Evolutionary conservation across 2,113 vertebrate genomes (phyloP), one percentile per base, ranked within the genome.

Genomic region (Dissostichus mawsoni): DNA sequence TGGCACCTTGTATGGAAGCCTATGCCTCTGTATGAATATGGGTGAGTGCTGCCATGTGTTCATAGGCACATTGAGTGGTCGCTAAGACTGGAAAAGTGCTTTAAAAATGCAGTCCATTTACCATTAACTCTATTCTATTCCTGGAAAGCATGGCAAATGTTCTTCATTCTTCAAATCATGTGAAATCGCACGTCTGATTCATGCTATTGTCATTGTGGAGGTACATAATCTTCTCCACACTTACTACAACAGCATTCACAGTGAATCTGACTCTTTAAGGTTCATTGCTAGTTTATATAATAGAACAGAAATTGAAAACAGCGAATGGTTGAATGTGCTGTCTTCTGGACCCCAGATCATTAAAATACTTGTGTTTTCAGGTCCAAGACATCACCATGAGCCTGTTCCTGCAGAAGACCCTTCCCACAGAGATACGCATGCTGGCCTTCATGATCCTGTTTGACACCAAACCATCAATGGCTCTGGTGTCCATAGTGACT

Each of bases 371-470:
- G n/a, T 76, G 55, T 51, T 69, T 87, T 11, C 89, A 98, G 97
- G 95, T 96, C 25, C 96, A 96, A 83, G 94, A 94, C 4, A 90
- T 95, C 58, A 90, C 95, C 64, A 69, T 96, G 47, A 90, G 86
- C 51, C 73, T 96, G 65, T 94, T 96, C 25, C 75, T 95, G 67
- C 92, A 97, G 0, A 91, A 67, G 64, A 80, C 87, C 0, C 77
- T 95, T 63, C 72, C 89, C 18, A 10, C 92, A 0, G 94, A 96
- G 71, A 84, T 96, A 0, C 92, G 96, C 65, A 96, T 96, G 91
- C 57, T 94, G 80, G 94, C 97, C 55, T 93, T 94, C 44, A 87
- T 92, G 18, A 86, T 95, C 18, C 87, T 98, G 64, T 95, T 98
- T 72, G 94, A 97, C 73, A 92, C 95, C 0, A 95, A 94, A 69